Evolutionary conservation across 2,888 invertebrate species (phyloP).

Genomic region (Tipula unca): DNA sequence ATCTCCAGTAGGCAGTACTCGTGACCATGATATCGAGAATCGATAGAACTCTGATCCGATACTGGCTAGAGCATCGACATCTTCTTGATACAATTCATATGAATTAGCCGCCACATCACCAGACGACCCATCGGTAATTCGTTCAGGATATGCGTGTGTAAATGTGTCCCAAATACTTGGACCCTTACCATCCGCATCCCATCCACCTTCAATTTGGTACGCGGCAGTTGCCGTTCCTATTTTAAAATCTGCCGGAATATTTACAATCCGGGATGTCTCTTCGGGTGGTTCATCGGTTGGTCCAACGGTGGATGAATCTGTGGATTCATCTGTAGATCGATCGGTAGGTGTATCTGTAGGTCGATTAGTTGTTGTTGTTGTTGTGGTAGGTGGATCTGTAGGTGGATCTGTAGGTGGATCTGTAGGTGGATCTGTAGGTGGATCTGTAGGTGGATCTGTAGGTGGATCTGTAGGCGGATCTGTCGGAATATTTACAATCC

Average conservation of each 20-base stretch:
- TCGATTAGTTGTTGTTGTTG: no score
- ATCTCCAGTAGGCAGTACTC: slow-evolving; percentile 52
- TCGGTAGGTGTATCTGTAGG: no score
- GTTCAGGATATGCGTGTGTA: not conserved
- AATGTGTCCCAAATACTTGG: not conserved
- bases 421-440: no score
- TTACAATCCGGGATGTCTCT: no score
- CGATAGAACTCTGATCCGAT: slow-evolving; percentile 36
- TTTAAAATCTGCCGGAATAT: not conserved
- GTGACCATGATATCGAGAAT: slow-evolving; percentile 55
- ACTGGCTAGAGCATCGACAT: not conserved
- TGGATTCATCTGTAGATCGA: no score
- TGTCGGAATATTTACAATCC: no score
- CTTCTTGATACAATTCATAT: not conserved
- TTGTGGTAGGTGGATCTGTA: no score
- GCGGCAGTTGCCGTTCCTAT: not conserved
- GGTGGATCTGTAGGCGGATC: no score
- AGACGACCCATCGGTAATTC: not conserved
- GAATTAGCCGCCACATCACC: not conserved
- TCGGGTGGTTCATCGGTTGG: no score
- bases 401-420: no score
- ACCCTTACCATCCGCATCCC: not conserved
- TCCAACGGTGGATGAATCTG: no score
- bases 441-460: no score
- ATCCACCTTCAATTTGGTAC: not conserved